Base-by-base conservation (phyloP, 1,140 invertebrate species). In the Dysdera silvatica region DNA sequence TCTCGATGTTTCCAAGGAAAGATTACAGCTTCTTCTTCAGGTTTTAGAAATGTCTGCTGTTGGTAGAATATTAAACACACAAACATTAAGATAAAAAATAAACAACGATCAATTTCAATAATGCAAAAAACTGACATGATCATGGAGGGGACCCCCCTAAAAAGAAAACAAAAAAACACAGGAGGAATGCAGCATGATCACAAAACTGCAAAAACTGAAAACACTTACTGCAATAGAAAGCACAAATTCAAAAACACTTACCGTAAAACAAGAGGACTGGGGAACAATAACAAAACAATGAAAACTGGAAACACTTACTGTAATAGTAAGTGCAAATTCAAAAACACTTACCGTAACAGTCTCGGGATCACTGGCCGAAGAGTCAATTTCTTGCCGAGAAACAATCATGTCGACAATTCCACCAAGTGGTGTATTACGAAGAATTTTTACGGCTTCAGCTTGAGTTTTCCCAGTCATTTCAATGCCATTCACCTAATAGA, bases 391-490 rank as follows among this genome's bases (percentile, higher is more conserved):
- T 69, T 93, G 87, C 16, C 95, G 77, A 0, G 95, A 95, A 3
- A 98, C 89, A 1, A 95, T 81, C 18, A 98, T 83, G 43, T 83
- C 82, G 0, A 96, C 93, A 20, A 82, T 85, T 61, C 87, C 85
- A 31, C 92, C 89, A 0, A 85, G 77, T 20, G 86, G 85, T 53
- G 90, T 87, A 71, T 84, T 87, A 61, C 94, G 76, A 4, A 98
- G 77, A 26, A 96, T 78, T 0, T 85, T 78, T 0, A 97, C 95
- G 33, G 93, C 93, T 72, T 98, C 94, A 1, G 86, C 81, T 78
- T 98, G 95, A 59, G 87, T 88, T 72, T 93, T 92, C 0, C 93
- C 93, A 0, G 89, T 90, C 82, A 97, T 90, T 63, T 91, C 85
- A 33, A 87, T 82, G 28, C 85, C 86, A 75, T 97, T 95, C 1